These are phyloP conservation scores for Delichon dasypus DNA, from an alignment of 2,797 vertebrate genomes.

Conservation along the genomic window DNA sequence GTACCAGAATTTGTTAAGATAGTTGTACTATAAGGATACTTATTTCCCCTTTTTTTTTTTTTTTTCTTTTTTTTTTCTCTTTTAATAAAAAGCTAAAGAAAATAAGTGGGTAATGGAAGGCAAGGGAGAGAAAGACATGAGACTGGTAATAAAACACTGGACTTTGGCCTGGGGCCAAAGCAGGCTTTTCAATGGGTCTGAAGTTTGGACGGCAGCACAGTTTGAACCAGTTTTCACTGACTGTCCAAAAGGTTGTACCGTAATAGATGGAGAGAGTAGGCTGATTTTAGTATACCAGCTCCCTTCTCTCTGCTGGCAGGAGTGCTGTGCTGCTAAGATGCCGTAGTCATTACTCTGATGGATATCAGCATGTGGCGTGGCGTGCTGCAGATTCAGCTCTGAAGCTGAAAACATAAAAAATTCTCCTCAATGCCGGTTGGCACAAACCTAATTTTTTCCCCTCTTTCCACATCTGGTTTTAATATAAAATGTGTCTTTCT, in stretches of 20 bases:
- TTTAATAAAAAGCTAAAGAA: slow-evolving; percentile 15
- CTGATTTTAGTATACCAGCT: slow-evolving; percentile 34
- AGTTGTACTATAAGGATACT: slow-evolving; percentile 8
- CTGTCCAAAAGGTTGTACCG: not conserved
- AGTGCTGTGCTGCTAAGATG: not conserved
- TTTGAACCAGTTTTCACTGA: slow-evolving; percentile 25
- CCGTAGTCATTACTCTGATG: not conserved
- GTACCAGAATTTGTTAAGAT: slow-evolving; percentile 17
- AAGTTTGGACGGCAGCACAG: slow-evolving; percentile 26
- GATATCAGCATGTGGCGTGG: not conserved
- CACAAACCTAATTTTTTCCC: not conserved
- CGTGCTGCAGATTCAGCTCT: not conserved
- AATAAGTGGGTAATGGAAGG: slow-evolving; percentile 18
- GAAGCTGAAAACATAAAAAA: not conserved
- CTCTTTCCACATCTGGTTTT: slow-evolving; percentile 48
- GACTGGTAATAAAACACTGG: slow-evolving; percentile 25
- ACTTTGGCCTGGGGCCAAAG: slow-evolving; percentile 30
- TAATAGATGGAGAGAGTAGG: not conserved
- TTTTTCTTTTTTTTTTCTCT: not conserved
- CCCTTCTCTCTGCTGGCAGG: slow-evolving; percentile 17
- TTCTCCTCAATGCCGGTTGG: slow-evolving; percentile 23
- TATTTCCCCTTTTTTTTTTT: not conserved
- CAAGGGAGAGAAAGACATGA: slow-evolving; percentile 19
- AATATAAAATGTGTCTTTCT: slow-evolving; percentile 45
- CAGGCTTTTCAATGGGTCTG: slow-evolving; percentile 31